These are phyloP conservation scores for Corvus cornix DNA, from an alignment of 2,113 vertebrate species.

Conservation along the genomic window DNA sequence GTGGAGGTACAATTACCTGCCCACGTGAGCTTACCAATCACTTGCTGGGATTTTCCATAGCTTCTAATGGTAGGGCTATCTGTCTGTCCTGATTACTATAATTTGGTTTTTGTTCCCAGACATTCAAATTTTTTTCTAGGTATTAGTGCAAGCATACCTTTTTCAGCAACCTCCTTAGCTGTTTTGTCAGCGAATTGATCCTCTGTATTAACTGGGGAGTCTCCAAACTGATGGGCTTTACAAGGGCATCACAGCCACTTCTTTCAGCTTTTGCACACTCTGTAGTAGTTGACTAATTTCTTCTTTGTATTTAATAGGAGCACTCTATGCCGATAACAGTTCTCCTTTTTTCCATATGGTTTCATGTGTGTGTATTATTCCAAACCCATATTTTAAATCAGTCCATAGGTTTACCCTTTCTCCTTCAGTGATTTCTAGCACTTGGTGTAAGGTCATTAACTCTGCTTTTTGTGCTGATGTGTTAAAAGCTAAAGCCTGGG, in stretches of 20 bases:
- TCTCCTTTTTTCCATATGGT: background rate
- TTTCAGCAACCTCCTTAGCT: background rate
- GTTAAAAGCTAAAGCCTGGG: background rate
- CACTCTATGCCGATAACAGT: background rate
- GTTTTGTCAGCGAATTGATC: background rate
- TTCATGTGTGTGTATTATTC: background rate
- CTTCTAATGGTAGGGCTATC: background rate
- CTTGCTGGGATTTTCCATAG: background rate
- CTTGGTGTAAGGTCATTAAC: background rate
- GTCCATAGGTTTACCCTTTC: background rate
- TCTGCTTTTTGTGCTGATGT: background rate
- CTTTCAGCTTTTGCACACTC: background rate
- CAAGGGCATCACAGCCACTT: accelerated
- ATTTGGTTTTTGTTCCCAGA: background rate
- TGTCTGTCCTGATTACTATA: background rate
- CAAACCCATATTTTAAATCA: background rate
- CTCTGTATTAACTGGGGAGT: background rate
- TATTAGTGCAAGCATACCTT: background rate
- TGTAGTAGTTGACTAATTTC: background rate
- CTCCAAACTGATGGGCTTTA: background rate
- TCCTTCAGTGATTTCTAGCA: background rate
- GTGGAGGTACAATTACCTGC: background rate
- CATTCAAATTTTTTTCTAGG: background rate
- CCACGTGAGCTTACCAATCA: background rate
- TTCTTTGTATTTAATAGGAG: background rate